phyloP scores from a whole-genome alignment of 2,797 vertebrate genomes.

The Rousettus madagascariensis region DNA sequence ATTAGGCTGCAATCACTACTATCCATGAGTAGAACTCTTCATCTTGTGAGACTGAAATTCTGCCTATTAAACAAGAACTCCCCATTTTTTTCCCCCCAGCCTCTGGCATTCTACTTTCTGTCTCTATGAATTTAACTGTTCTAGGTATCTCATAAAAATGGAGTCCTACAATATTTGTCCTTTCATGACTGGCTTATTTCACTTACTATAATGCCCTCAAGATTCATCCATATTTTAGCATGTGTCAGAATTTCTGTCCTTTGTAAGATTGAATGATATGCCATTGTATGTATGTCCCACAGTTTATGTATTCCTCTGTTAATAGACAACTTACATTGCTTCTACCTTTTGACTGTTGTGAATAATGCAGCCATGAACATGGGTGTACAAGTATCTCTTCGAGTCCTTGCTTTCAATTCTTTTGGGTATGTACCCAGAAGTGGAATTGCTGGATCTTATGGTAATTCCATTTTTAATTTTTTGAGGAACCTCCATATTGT shows the following conservation, averaged over 20 bases:
- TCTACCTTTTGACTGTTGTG: background rate
- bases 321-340: background rate
- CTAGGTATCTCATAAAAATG: background rate
- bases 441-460: background rate
- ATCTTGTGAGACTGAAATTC: background rate
- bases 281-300: background rate
- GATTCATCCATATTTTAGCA: background rate
- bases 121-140: background rate
- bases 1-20: background rate
- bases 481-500: background rate
- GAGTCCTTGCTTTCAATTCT: background rate
- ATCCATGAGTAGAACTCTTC: background rate
- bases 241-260: background rate
- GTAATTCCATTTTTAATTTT: slow-evolving; percentile 6
- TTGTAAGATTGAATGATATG: slow-evolving; percentile 17
- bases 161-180: background rate
- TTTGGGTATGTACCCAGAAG: background rate
- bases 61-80: background rate
- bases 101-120: background rate
- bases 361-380: background rate
- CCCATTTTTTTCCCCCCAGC: background rate
- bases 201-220: background rate
- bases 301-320: background rate
- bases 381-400: background rate
- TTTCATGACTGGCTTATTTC: background rate